A percentile compares a stretch with the other conserved stretches of the same genome.
Conservation (phyloP, 2,113 vertebrate species). For the Heterocephalus glaber region DNA sequence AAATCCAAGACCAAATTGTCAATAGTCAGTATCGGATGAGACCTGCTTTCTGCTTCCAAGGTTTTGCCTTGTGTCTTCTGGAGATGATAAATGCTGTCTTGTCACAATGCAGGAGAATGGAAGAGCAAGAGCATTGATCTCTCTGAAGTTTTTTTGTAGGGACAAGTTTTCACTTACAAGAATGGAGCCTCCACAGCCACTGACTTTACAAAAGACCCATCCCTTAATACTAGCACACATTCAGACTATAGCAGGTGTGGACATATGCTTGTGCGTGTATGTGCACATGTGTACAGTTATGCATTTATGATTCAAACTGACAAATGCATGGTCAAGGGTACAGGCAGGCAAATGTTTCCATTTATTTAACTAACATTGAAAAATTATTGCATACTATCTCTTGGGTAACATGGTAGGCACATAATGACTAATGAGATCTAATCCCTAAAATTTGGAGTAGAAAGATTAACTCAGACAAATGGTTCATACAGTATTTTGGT, state of each 20-base stretch:
- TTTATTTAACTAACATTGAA: not conserved
- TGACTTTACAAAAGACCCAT: not conserved
- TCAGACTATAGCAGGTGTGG: not conserved
- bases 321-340: not conserved
- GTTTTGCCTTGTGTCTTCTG: rapidly evolving
- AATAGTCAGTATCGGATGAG: not conserved
- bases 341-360: not conserved
- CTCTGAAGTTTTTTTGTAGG: not conserved
- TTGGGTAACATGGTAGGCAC: not conserved
- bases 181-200: too few relatives aligned
- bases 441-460: not conserved
- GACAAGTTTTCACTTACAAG: not conserved
- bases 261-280: too few relatives aligned
- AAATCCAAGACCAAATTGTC: not conserved
- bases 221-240: not conserved
- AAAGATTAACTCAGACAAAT: not conserved
- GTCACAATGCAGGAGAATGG: not conserved
- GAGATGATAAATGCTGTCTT: not conserved
- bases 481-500: not conserved
- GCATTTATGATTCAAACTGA: not conserved
- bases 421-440: not conserved
- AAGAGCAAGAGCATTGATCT: not conserved
- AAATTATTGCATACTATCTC: not conserved
- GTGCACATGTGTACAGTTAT: not conserved
- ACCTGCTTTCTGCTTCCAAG: not conserved